These are phyloP conservation scores for Dermatemys mawii DNA, from an alignment of 2,113 vertebrate species.

Conservation along the genomic window DNA sequence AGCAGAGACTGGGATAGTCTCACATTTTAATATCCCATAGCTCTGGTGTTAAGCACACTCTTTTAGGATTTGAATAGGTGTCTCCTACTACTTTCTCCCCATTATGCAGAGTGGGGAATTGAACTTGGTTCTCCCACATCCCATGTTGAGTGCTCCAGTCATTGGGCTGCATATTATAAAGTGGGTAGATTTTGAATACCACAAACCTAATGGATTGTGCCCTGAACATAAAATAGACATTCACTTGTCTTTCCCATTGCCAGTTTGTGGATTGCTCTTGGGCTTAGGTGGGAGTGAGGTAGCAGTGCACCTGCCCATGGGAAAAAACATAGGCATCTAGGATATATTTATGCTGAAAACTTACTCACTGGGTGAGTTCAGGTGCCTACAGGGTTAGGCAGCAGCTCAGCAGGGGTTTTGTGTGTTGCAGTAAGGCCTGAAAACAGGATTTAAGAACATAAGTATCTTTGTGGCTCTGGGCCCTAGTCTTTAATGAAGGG, in stretches of 20 bases:
- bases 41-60: neutral
- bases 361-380: neutral
- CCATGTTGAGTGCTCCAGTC: neutral
- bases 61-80: neutral
- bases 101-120: neutral
- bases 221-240: neutral
- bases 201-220: neutral
- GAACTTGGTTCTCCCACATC: neutral
- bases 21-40: neutral
- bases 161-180: neutral
- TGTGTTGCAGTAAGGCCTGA: neutral
- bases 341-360: neutral
- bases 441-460: neutral
- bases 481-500: neutral
- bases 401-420: neutral
- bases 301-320: neutral
- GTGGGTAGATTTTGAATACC: neutral
- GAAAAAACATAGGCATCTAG: neutral
- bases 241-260: neutral
- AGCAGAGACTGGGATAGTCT: neutral
- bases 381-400: neutral
- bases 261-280: neutral
- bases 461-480: neutral
- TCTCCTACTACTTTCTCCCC: no score
- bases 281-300: neutral